These are phyloP conservation scores for Notolabrus celidotus DNA, from an alignment of 2,797 vertebrate species.

Conservation along the genomic window DNA sequence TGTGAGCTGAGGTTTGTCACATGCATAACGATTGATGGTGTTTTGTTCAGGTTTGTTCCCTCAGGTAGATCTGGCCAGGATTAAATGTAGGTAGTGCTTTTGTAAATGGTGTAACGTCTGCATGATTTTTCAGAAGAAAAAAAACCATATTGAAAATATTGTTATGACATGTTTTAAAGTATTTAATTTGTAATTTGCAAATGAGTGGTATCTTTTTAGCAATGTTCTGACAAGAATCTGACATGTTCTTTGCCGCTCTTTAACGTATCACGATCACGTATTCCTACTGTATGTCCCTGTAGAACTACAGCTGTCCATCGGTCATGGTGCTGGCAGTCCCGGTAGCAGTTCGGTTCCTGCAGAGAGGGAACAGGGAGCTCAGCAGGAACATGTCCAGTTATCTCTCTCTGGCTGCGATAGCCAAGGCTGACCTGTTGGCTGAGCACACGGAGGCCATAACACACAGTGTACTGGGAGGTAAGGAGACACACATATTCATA, in stretches of 20 bases:
- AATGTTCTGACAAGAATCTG: neutral
- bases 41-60: no score
- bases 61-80: no score
- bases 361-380: conserved; percentile 90
- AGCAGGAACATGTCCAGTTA: conserved; percentile 97
- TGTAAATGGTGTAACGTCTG: no score
- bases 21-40: no score
- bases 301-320: conserved; percentile 93
- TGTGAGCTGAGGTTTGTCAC: no score
- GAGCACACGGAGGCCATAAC: conserved; percentile 92
- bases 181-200: no score
- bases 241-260: neutral
- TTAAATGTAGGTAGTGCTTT: no score
- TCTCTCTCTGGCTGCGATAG: conserved; percentile 92
- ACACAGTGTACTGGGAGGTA: conserved; percentile 93
- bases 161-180: no score
- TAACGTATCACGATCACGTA: neutral
- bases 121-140: no score
- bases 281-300: conserved; percentile 13
- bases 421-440: conserved; percentile 90
- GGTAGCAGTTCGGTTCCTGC: conserved; percentile 94
- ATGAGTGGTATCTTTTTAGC: no score
- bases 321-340: conserved; percentile 94
- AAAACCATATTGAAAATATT: no score
- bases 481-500: conserved; percentile 18